Evolutionary conservation across 2,113 vertebrate genomes (phyloP).

Genomic region (Falcunculus frontatus): DNA sequence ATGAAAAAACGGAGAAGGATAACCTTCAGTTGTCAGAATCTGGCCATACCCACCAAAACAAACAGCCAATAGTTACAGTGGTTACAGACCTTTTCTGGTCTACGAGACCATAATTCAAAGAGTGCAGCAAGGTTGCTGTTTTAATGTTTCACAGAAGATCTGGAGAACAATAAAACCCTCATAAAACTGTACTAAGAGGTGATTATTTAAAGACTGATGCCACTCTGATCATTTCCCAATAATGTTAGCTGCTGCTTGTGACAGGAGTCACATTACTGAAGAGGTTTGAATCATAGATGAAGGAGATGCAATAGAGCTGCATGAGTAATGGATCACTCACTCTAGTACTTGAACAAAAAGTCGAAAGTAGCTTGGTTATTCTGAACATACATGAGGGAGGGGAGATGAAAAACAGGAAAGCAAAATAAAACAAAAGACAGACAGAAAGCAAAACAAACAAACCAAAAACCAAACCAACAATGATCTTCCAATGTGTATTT

Average conservation of each 20-base stretch:
- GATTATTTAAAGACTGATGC: neutral
- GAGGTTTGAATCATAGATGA: neutral
- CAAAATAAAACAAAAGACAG: neutral
- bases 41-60: neutral
- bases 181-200: neutral
- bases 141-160: neutral
- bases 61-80: neutral
- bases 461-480: neutral
- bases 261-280: neutral
- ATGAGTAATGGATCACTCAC: neutral
- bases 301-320: neutral
- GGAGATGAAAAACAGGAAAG: neutral
- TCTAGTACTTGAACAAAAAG: neutral
- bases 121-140: neutral
- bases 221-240: neutral
- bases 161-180: neutral
- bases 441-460: neutral
- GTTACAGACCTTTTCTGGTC: neutral
- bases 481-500: neutral
- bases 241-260: neutral
- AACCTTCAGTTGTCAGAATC: neutral
- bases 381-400: neutral
- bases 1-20: neutral
- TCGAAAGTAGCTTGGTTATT: neutral
- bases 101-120: neutral